A percentile compares a stretch with the other conserved stretches of the same genome.
Conservation (phyloP, 2,113 vertebrate genomes). For the Coptodon rendalli region DNA sequence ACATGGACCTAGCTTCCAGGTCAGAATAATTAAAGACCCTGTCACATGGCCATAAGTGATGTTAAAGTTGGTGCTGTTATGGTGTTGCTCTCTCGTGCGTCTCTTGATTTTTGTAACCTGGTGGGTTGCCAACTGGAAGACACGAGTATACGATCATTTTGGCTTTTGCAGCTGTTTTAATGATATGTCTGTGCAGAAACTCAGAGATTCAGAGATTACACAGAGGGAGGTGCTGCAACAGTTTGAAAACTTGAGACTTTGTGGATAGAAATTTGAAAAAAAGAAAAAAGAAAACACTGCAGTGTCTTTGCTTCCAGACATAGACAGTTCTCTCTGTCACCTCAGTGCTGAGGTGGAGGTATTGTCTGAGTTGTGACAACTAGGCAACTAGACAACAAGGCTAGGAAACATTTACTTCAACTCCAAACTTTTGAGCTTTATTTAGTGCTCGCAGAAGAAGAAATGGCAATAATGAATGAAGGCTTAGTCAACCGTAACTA, state of each 20-base stretch:
- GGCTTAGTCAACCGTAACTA: background rate
- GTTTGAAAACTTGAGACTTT: background rate
- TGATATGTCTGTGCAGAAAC: background rate
- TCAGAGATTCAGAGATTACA: background rate
- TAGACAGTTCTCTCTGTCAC: too few relatives aligned
- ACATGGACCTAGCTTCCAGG: background rate
- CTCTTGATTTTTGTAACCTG: background rate
- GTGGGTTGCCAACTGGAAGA: background rate
- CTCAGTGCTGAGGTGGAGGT: background rate
- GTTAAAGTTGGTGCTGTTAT: background rate
- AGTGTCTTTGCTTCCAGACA: background rate
- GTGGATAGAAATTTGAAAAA: background rate
- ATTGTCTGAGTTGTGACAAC: background rate
- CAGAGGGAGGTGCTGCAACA: background rate
- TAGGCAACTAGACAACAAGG: background rate
- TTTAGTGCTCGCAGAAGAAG: background rate
- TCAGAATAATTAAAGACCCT: background rate
- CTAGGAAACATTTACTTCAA: background rate
- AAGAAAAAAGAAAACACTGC: background rate
- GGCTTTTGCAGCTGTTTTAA: background rate
- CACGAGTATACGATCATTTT: background rate
- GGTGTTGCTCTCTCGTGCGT: background rate
- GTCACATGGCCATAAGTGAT: background rate
- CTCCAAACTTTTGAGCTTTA: background rate
- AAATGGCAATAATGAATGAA: background rate